Conservation (phyloP, 2,797 vertebrate genomes). For the Poecilia gillii region DNA sequence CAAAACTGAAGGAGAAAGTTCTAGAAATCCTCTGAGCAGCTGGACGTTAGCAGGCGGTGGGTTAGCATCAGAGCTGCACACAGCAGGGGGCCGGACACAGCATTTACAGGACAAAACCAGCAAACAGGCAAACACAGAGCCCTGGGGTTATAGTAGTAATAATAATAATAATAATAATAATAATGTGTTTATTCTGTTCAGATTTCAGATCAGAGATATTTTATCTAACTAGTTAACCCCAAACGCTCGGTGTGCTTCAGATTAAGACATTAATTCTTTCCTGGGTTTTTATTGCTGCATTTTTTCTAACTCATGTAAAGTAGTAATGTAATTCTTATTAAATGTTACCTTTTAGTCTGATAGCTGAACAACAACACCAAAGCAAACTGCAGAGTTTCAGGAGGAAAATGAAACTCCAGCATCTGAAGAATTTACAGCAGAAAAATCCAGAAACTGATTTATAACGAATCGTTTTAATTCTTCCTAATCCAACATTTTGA, state of each 20-base stretch:
- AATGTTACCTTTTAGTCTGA: not conserved
- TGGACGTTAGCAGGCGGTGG: too few relatives aligned
- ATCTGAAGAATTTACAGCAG: too few relatives aligned
- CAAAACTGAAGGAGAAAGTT: not conserved
- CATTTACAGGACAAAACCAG: too few relatives aligned
- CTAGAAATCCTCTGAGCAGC: not conserved
- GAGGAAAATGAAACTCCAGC: too few relatives aligned
- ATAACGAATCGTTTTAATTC: not conserved
- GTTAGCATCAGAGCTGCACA: too few relatives aligned
- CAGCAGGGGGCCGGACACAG: too few relatives aligned
- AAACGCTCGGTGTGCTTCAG: too few relatives aligned
- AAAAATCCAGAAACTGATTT: not conserved
- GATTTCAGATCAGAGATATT: too few relatives aligned
- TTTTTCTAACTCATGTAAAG: not conserved
- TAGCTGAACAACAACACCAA: too few relatives aligned
- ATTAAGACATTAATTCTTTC: not conserved
- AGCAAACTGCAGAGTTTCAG: not conserved
- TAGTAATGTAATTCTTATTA: not conserved
- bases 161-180: not conserved
- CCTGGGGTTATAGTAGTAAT: not conserved
- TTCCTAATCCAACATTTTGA: not conserved
- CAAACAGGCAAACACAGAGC: not conserved
- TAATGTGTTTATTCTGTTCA: too few relatives aligned
- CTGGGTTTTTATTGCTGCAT: not conserved
- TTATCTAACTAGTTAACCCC: too few relatives aligned